Conservation (phyloP, 2,797 vertebrate species). For the Salmo trutta region DNA sequence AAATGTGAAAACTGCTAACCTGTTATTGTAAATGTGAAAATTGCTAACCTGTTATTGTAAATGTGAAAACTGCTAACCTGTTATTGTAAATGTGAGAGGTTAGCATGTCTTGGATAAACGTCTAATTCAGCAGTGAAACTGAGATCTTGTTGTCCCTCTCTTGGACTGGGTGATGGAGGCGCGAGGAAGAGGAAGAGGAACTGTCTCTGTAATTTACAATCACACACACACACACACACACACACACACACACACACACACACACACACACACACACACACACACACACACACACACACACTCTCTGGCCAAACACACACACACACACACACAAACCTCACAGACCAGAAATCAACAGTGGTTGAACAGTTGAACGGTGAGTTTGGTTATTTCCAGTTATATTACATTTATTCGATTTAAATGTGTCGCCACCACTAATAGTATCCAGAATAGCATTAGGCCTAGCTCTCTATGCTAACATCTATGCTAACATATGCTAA, state of each 20-base stretch:
- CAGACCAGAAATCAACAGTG: background rate
- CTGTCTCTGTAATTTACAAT: background rate
- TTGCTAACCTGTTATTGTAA: background rate
- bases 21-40: too few relatives aligned
- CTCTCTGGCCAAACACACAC: background rate
- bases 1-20: too few relatives aligned
- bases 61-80: too few relatives aligned
- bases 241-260: conserved; percentile 12
- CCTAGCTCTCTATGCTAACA: background rate
- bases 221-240: conserved; percentile 65
- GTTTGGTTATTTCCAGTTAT: too few relatives aligned
- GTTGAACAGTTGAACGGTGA: too few relatives aligned
- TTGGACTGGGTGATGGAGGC: background rate
- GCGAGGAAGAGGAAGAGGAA: background rate
- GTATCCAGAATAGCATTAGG: background rate
- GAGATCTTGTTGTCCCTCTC: background rate
- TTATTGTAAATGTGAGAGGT: background rate
- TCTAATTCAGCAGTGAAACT: too few relatives aligned
- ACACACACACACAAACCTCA: conserved; percentile 8
- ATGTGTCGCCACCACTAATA: background rate
- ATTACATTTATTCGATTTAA: background rate
- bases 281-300: conserved; percentile 29
- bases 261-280: conserved; percentile 13
- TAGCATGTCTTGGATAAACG: too few relatives aligned
- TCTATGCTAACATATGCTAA: background rate